Conservation (phyloP, 2,113 vertebrate genomes). For the Heliornis fulica region DNA sequence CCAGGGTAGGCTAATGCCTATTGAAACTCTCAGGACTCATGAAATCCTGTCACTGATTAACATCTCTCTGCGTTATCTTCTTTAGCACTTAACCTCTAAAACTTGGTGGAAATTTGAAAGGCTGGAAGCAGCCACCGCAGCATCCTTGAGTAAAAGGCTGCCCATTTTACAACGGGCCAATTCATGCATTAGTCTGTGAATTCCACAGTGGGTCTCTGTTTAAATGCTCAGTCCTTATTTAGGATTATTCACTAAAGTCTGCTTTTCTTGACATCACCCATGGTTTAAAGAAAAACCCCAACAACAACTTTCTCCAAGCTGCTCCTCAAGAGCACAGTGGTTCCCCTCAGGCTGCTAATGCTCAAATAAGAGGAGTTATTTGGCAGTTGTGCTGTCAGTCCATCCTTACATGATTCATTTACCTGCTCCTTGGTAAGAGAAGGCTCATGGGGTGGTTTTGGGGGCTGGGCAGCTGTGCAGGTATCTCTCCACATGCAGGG, state of each 20-base stretch:
- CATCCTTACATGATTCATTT: fast-evolving
- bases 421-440: background rate
- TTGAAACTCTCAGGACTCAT: background rate
- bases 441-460: background rate
- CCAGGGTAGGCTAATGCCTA: background rate
- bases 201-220: background rate
- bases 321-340: background rate
- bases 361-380: background rate
- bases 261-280: background rate
- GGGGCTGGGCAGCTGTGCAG: background rate
- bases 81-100: background rate
- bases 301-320: background rate
- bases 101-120: background rate
- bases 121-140: background rate
- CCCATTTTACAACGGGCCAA: background rate
- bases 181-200: background rate
- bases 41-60: background rate
- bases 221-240: background rate
- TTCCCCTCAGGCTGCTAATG: fast-evolving
- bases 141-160: background rate
- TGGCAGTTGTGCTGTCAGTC: background rate
- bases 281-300: background rate
- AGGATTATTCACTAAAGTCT: background rate
- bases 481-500: background rate
- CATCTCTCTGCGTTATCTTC: background rate